Base-by-base conservation (phyloP, 1,140 invertebrate genomes). In the Amyelois transitella region DNA sequence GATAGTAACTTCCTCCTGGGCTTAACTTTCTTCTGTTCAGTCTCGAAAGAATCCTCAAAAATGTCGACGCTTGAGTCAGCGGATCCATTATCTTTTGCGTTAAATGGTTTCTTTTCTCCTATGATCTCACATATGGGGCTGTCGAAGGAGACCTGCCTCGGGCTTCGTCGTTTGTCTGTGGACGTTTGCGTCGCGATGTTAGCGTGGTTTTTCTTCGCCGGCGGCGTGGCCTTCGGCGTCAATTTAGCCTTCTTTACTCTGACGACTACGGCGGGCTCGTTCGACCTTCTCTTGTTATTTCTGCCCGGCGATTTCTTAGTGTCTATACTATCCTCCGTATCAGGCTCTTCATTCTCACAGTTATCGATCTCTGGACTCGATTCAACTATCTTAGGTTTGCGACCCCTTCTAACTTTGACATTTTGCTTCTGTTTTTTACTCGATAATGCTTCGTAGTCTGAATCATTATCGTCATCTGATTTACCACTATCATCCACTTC, bases 31-130 rank as follows among this genome's bases (percentile, higher is more conserved):
- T 81, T 85, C n/a, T 72, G 70, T 44, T 86, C 69, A 12, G 77
- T 62, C 2, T 55, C 62, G 25, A 81, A 79, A 2, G 85, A 88
- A 53, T 88, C 85, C n/a, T 88, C 85, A 53, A 87, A 87, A n/a
- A 87, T 78, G 25, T 86, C 84, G 5, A 59, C 69, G 38, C 84
- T 87, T 2, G 82, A 75, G 44, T 86, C 75, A 0, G 58, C 64
- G 0, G 72, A 73, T 2, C 61, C 55, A 18, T 58, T 55, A 5
- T 55, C 48, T 55, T 71, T 68, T 1, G 51, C 24, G 1, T 63
- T 73, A 6, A 49, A 47, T 6, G 55, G 48, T 54, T 60, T 75
- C 8, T 74, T 75, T 1, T 77, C 74, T 6, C 74, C 80, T 0
- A 86, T 81, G 10, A 81, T 58, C 45, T 74, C 79, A 47, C 69